Evolutionary conservation across 2,797 vertebrate genomes (phyloP).

Genomic region (Pteropus rufus): DNA sequence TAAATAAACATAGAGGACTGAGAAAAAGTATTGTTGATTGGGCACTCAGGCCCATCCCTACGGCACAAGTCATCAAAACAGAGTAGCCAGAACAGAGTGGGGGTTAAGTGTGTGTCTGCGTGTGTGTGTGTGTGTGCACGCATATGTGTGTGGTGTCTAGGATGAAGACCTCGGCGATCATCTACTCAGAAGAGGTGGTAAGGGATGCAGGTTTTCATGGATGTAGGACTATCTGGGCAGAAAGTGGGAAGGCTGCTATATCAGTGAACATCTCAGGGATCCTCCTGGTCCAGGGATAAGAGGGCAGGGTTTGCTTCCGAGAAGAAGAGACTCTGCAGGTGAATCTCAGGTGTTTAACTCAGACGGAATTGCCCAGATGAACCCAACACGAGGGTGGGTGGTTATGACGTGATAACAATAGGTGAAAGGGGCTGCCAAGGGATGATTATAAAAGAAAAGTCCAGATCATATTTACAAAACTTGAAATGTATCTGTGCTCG

Average conservation of each 20-base stretch:
- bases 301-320: not conserved
- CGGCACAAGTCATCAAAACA: not conserved
- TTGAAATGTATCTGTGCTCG: not conserved
- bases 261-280: not conserved
- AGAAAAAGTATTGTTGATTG: not conserved
- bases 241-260: not conserved
- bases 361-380: too few species aligned
- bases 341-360: not conserved
- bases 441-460: not conserved
- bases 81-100: not conserved
- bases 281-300: not conserved
- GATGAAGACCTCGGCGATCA: not conserved
- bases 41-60: not conserved
- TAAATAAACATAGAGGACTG: not conserved
- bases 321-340: not conserved
- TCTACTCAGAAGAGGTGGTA: not conserved
- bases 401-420: not conserved
- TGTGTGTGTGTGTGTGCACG: not conserved
- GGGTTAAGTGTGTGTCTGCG: not conserved
- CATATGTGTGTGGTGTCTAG: not conserved
- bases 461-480: not conserved
- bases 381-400: fast-evolving
- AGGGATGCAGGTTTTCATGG: not conserved
- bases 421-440: not conserved
- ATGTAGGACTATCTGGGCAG: not conserved